A percentile compares a stretch with the other conserved stretches of the same genome.
Evolutionary conservation across 1,140 invertebrate genomes (phyloP).

Genomic region (Hesperophylax magnus): DNA sequence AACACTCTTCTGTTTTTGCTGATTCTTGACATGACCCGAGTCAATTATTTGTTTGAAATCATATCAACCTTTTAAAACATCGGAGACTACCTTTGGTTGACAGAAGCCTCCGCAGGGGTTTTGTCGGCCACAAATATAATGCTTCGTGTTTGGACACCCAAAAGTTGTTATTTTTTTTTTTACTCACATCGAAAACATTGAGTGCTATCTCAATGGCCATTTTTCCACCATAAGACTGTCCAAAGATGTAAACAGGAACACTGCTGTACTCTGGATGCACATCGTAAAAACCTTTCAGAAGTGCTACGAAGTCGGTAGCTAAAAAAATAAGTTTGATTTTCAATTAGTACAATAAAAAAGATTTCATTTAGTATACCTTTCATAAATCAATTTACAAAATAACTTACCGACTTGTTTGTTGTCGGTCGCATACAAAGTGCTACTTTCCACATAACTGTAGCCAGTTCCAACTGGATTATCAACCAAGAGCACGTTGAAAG

Average conservation of each 20-base stretch:
- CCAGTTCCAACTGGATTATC: constrained; percentile 93
- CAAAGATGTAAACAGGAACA: constrained; percentile 85
- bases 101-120: no score
- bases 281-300: constrained; percentile 78
- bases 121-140: no score
- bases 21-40: no score
- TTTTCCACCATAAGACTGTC: constrained; percentile 92
- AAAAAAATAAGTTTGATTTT: constrained; percentile 45
- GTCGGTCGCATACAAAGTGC: constrained; percentile 71
- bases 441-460: constrained; percentile 84
- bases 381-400: not conserved
- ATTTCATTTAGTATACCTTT: no score
- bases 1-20: no score
- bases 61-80: no score
- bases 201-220: constrained; percentile 87
- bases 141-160: no score
- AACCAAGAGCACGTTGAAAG: constrained; percentile 87
- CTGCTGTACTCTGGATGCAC: constrained; percentile 77
- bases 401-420: constrained; percentile 78
- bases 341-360: no score
- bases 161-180: no score
- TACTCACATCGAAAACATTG: constrained; percentile 73
- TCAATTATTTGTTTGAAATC: no score
- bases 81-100: no score
- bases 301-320: constrained; percentile 82